Base-by-base conservation (phyloP, 2,888 invertebrate species). In the Erebia ligea region DNA sequence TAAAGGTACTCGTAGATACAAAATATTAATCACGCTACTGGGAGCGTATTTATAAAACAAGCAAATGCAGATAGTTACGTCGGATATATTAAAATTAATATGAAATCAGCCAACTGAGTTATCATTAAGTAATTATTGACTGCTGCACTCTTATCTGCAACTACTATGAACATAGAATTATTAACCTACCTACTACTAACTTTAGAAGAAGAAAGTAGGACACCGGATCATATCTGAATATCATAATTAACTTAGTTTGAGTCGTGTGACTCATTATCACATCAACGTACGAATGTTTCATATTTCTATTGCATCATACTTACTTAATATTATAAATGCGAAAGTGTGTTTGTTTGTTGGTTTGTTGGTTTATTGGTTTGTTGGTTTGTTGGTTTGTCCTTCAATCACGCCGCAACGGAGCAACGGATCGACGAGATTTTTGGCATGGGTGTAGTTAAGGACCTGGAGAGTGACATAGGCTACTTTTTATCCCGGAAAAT, bases 91-190 rank as follows among this genome's bases (percentile, higher is more conserved):
- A 61, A 63, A 63, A 63, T 63, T n/a, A 52, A 50, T 63, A n/a
- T 63, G n/a, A 63, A 50, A n/a, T 63, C 50, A 63, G n/a, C 50
- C 63, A 50, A 25, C 25, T 63, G 50, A 50, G 63, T 34, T 50
- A 25, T 34, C 25, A 48, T 63, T 63, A 52, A 63, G 25, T 63
- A n/a, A n/a, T n/a, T n/a, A 61, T 61, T 61, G 61, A 63, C 50
- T 63, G 62, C 50, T 63, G 62, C 50, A 63, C 63, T 63, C 50
- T 13, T 50, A 63, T 63, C 63, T 63, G 62, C 62, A 63, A 63
- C 50, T 63, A n/a, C 10, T 10, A 25, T 63, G 63, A 34, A 25
- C 25, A 34, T 63, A 25, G 48, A 50, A 63, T 52, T 63, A 63
- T 63, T 48, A 63, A 48, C 50, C 52, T 63, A 48, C 50, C 34